These are phyloP conservation scores for Ploceus nigricollis DNA, from an alignment of 2,113 vertebrate species.

Conservation along the genomic window DNA sequence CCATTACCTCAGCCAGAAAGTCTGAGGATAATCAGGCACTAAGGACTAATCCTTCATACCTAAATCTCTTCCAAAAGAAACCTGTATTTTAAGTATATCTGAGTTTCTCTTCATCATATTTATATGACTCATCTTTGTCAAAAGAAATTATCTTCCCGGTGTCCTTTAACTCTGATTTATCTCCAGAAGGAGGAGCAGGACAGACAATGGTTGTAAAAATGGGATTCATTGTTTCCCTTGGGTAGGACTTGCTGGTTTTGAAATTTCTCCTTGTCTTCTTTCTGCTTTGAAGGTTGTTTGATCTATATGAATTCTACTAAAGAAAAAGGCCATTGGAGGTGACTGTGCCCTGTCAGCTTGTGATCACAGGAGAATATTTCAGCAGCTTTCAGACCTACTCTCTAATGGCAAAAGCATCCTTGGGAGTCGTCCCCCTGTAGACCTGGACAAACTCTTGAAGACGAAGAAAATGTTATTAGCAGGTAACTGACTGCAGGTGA, in stretches of 20 bases:
- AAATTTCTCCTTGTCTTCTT: not conserved
- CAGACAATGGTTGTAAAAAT: not conserved
- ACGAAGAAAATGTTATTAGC: not conserved
- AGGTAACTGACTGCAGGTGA: not conserved
- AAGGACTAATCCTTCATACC: not conserved
- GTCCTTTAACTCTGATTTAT: not conserved
- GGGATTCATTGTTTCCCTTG: not conserved
- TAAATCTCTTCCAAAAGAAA: not conserved
- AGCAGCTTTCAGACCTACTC: not conserved
- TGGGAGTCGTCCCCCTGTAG: not conserved
- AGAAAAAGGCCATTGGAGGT: not conserved
- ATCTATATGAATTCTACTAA: not conserved
- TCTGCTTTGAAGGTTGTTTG: not conserved
- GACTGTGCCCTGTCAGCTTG: not conserved
- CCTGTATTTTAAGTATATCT: not conserved
- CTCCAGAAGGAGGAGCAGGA: not conserved
- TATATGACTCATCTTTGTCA: not conserved
- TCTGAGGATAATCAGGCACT: not conserved
- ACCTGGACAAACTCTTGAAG: not conserved
- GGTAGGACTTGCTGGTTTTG: not conserved
- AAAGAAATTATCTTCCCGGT: not conserved
- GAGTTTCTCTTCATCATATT: not conserved
- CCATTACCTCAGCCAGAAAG: not conserved
- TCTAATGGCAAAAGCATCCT: not conserved
- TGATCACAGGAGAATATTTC: not conserved